Conservation (phyloP, 2,797 vertebrate species). For the Fistularia tabacaria region DNA sequence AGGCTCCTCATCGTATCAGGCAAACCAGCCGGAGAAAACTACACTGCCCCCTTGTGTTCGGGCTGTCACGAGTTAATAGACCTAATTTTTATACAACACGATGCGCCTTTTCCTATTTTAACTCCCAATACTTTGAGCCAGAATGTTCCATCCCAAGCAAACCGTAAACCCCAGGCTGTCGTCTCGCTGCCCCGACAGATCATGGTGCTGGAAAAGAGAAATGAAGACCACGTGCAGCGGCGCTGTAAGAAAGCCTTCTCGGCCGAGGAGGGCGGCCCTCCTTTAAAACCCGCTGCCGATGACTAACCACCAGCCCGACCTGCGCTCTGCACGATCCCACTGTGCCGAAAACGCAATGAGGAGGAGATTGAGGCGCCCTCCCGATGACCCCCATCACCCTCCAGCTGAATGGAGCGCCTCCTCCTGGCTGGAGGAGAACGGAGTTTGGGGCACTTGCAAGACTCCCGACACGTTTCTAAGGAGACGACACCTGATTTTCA, state of each 20-base stretch:
- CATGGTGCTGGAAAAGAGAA: slow-evolving; percentile 89
- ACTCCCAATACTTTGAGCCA: no score
- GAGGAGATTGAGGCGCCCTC: slow-evolving; percentile 3
- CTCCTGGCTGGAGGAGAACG: slow-evolving; percentile 21
- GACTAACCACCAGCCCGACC: slow-evolving; percentile 48
- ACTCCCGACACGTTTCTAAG: not conserved
- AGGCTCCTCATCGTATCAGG: no score
- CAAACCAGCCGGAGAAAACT: no score
- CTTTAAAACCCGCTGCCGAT: slow-evolving; percentile 60
- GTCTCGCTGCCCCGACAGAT: slow-evolving; percentile 72
- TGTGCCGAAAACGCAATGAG: slow-evolving; percentile 11
- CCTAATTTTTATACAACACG: no score
- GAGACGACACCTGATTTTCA: slow-evolving; percentile 1
- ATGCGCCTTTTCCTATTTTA: no score
- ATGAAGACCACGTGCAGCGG: slow-evolving; percentile 90
- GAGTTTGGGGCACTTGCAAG: slow-evolving; percentile 8
- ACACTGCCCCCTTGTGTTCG: no score
- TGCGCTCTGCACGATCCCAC: slow-evolving; percentile 21
- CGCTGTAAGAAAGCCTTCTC: slow-evolving; percentile 80
- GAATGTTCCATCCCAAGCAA: no score
- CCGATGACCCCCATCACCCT: not conserved
- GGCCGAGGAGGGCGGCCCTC: slow-evolving; percentile 73
- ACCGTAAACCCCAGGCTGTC: no score
- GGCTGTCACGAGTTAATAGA: no score
- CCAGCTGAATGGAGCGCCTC: slow-evolving; percentile 15